A percentile compares a stretch with the other conserved stretches of the same genome.
phyloP scores from a whole-genome alignment of 2,797 vertebrate genomes.

The Limnodromus scolopaceus region DNA sequence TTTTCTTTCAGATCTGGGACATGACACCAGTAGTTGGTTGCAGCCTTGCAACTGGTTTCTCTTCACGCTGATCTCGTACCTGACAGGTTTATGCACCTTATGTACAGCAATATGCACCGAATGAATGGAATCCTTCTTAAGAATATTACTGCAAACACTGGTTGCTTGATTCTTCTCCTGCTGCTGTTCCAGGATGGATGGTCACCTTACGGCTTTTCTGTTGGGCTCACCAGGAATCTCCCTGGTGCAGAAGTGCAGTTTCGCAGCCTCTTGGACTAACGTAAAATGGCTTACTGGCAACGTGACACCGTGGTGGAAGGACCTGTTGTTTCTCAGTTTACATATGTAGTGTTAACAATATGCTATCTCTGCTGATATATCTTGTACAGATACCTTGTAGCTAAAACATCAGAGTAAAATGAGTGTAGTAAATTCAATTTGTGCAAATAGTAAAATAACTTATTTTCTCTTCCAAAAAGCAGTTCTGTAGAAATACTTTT shows the following conservation, averaged over 20 bases:
- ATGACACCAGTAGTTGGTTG: slow-evolving; percentile 96
- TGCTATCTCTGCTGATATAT: slow-evolving; percentile 59
- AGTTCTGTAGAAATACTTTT: slow-evolving; percentile 27
- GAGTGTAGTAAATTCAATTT: slow-evolving; percentile 33
- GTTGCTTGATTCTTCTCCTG: slow-evolving; percentile 52
- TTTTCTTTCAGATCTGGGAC: slow-evolving; percentile 90
- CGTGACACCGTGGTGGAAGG: neutral
- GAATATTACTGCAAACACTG: slow-evolving; percentile 71
- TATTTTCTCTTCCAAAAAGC: slow-evolving; percentile 44
- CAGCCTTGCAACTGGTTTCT: slow-evolving; percentile 92
- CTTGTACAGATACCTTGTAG: slow-evolving; percentile 56
- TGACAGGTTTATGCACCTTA: slow-evolving; percentile 40
- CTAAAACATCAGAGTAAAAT: slow-evolving; percentile 8
- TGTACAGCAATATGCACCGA: slow-evolving; percentile 43
- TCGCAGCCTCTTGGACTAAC: neutral
- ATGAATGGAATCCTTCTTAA: slow-evolving; percentile 21
- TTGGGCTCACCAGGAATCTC: slow-evolving; percentile 17
- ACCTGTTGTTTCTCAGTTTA: slow-evolving; percentile 26
- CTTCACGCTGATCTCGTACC: slow-evolving; percentile 84
- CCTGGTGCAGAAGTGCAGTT: neutral
- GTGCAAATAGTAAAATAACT: slow-evolving; percentile 41
- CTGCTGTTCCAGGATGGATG: slow-evolving; percentile 52
- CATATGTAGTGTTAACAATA: slow-evolving; percentile 19
- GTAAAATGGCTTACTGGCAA: neutral
- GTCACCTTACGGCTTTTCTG: slow-evolving; percentile 46